Conservation (phyloP, 2,113 vertebrate genomes). For the Plestiodon gilberti region DNA sequence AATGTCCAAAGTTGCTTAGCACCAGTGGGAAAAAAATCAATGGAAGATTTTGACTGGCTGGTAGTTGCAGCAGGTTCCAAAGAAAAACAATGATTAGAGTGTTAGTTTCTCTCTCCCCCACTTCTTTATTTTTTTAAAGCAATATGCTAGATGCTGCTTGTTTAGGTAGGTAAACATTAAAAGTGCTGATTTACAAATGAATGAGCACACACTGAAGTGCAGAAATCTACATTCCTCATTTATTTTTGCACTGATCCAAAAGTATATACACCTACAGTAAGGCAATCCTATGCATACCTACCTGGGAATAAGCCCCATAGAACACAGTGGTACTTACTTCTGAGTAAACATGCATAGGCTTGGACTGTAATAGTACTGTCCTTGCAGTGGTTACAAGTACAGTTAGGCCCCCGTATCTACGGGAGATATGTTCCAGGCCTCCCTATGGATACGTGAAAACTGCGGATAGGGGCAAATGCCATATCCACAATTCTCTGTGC, state of each 20-base stretch:
- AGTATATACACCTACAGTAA: conserved; percentile 56
- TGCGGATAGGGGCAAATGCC: too few species aligned
- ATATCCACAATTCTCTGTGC: too few species aligned
- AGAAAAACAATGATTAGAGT: conserved; percentile 61
- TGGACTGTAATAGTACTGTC: too few species aligned
- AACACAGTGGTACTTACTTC: too few species aligned
- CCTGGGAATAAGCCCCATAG: background rate
- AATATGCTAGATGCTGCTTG: conserved; percentile 36
- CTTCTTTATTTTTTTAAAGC: background rate
- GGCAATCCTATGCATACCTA: conserved; percentile 28
- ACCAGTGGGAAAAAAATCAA: conserved; percentile 67
- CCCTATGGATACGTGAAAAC: too few species aligned
- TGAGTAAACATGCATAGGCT: too few species aligned
- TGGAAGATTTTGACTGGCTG: conserved; percentile 51
- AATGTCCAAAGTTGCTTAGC: conserved; percentile 73
- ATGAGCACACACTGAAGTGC: conserved; percentile 51
- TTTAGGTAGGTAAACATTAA: conserved; percentile 61
- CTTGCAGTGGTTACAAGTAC: conserved; percentile 60
- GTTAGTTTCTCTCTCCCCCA: background rate
- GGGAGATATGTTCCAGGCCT: too few species aligned
- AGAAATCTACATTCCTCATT: conserved; percentile 51
- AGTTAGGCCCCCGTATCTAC: too few species aligned
- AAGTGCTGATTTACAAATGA: conserved; percentile 69
- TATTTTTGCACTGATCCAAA: conserved; percentile 43
- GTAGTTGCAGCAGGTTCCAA: conserved; percentile 66